A percentile compares a stretch with the other conserved stretches of the same genome.
phyloP scores from a whole-genome alignment of 2,797 vertebrate species.

The Lutra lutra region DNA sequence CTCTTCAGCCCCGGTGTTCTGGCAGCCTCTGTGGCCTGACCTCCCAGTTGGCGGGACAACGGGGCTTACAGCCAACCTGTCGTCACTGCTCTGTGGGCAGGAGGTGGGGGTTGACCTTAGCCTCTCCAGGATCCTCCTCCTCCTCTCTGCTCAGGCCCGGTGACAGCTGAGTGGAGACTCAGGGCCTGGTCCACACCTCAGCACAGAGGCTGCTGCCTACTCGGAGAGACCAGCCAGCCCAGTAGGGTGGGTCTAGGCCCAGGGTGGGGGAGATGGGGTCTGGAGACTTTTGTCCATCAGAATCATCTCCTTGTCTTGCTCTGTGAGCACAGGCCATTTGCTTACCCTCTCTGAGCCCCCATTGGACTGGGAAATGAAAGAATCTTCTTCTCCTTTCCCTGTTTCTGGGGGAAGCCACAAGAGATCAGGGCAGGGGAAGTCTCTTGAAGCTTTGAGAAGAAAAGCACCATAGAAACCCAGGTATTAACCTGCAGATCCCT shows the following conservation, averaged over 20 bases:
- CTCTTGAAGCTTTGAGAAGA: conserved; percentile 60
- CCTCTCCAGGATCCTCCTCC: background rate
- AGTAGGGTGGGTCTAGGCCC: background rate
- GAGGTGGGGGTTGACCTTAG: background rate
- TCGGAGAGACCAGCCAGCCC: background rate
- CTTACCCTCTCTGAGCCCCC: background rate
- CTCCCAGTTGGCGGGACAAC: conserved; percentile 18
- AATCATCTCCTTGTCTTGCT: background rate
- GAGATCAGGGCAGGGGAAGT: conserved; percentile 40
- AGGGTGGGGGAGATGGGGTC: background rate
- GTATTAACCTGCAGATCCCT: conserved; percentile 4
- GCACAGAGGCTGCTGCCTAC: background rate
- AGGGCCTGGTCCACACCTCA: background rate
- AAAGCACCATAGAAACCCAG: conserved; percentile 54
- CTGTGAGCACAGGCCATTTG: background rate
- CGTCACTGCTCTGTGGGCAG: background rate
- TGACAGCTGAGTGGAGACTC: background rate
- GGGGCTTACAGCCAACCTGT: conserved; percentile 43
- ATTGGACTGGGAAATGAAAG: background rate
- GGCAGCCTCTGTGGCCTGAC: conserved; percentile 62
- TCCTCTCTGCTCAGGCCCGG: background rate
- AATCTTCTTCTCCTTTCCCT: background rate
- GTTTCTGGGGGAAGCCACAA: background rate
- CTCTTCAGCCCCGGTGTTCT: conserved; percentile 56
- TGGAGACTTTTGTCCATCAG: background rate